Evolutionary conservation across 2,113 vertebrate species (phyloP).

Genomic region (Macaca mulatta): DNA sequence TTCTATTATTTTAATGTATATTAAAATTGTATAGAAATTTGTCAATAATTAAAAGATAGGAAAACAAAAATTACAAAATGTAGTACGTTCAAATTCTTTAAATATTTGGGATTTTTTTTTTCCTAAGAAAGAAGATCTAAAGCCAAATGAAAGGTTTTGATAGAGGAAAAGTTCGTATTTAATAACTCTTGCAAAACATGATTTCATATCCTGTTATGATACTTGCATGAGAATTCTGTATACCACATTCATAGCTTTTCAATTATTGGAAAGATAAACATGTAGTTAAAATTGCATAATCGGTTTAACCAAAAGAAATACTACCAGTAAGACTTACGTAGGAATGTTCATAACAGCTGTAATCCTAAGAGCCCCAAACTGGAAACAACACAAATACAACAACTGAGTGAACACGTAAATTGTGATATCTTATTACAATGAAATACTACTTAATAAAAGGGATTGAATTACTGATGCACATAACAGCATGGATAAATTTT

Average conservation of each 20-base stretch:
- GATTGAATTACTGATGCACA: neutral
- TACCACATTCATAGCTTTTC: neutral
- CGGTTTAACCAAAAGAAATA: neutral
- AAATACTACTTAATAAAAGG: neutral
- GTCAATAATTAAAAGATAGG: neutral
- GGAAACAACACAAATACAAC: neutral
- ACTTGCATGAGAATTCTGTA: neutral
- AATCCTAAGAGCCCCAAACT: neutral
- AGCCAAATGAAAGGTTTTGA: neutral
- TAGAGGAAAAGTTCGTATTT: neutral
- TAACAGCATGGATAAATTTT: neutral
- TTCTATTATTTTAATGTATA: neutral
- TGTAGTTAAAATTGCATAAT: neutral
- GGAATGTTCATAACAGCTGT: neutral
- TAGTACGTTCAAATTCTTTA: neutral
- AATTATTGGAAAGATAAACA: neutral
- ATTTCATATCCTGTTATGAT: neutral
- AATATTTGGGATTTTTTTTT: neutral
- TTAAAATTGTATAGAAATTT: neutral
- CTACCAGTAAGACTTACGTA: neutral
- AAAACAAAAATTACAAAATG: neutral
- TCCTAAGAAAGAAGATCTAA: neutral
- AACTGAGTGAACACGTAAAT: neutral
- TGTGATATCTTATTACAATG: neutral
- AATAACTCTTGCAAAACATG: neutral